Base-by-base conservation (phyloP, 2,113 vertebrate genomes). In the Grus americana region DNA sequence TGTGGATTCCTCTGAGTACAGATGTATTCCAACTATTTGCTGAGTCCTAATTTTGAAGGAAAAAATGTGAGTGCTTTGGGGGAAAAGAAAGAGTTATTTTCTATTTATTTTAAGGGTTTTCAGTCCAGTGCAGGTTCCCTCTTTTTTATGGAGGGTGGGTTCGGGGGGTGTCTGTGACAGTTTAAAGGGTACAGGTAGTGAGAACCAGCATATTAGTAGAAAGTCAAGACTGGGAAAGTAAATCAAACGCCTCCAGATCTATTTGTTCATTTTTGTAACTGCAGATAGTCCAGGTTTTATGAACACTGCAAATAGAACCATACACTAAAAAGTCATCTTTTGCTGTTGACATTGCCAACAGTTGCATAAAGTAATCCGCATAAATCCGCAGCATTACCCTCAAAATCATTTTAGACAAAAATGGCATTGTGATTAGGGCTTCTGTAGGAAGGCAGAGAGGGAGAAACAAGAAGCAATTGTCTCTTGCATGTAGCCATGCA, bases 21-120 rank as follows among this genome's bases (percentile, higher is more conserved):
- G 79, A 96, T 94, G 83, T 97, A 96, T 97, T 96, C 95, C 95
- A 97, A 90, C 87, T 96, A 97, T 97, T 97, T 94, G 95, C 95
- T 96, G 95, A 97, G 92, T 94, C 92, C 91, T 92, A 88, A 95
- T 96, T 97, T 96, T 93, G 71, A 95, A 96, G 66, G 67, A 95
- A 85, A 68, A 93, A 96, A 94, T 88, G 81, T 52, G 66, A 94
- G 59, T 66, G 36, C 36, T 92, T 67, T 54, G n/a, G 22, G 9
- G 61, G 30, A 16, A 11, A 12, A 30, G 21, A 21, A 16, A 24
- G 17, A 74, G 42, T 46, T 86, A 67, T 80, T 94, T 96, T 94
- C 22, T 88, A 38, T 84, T 59, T 92, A 65, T 94, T 96, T 90
- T 67, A 79, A 87, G 24, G 34, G 30, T 11, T 54, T 94, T 92